Evolutionary conservation across 2,888 invertebrate genomes (phyloP).

Genomic region (Mellilla xanthometata): DNA sequence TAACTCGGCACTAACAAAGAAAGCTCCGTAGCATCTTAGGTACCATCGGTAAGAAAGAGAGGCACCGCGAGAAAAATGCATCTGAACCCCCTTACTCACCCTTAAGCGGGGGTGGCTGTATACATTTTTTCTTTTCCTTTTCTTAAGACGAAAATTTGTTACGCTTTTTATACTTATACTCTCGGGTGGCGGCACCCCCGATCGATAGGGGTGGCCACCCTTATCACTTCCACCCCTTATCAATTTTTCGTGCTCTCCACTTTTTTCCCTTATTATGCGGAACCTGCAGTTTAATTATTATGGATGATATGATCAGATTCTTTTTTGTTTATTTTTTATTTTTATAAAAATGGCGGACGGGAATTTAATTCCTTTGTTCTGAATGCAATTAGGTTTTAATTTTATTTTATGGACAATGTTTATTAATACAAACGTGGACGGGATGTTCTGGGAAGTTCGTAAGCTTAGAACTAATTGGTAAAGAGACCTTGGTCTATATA

Average conservation of each 20-base stretch:
- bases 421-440: neutral
- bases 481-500: neutral
- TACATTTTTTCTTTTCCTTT: slow-evolving; percentile 82
- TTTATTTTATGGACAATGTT: neutral
- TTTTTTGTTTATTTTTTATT: slow-evolving; percentile 1
- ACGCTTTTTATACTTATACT: slow-evolving; percentile 81
- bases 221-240: slow-evolving; percentile 73
- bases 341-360: slow-evolving; percentile 19
- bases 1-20: slow-evolving; percentile 68
- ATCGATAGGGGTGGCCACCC: slow-evolving; percentile 67
- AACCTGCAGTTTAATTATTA: slow-evolving; percentile 57
- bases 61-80: slow-evolving; percentile 72
- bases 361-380: slow-evolving; percentile 9
- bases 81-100: slow-evolving; percentile 43
- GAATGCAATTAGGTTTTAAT: slow-evolving; percentile 3
- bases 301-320: slow-evolving; percentile 35
- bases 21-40: slow-evolving; percentile 78
- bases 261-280: slow-evolving; percentile 58
- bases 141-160: slow-evolving; percentile 83
- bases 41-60: slow-evolving; percentile 54
- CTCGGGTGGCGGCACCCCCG: slow-evolving; percentile 56
- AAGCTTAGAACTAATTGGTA: neutral
- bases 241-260: slow-evolving; percentile 76
- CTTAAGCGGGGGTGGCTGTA: slow-evolving; percentile 65
- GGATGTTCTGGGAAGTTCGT: neutral